A percentile compares a stretch with the other conserved stretches of the same genome.
Evolutionary conservation across 2,888 invertebrate genomes (phyloP).

Genomic region (Aleiodes testaceus): DNA sequence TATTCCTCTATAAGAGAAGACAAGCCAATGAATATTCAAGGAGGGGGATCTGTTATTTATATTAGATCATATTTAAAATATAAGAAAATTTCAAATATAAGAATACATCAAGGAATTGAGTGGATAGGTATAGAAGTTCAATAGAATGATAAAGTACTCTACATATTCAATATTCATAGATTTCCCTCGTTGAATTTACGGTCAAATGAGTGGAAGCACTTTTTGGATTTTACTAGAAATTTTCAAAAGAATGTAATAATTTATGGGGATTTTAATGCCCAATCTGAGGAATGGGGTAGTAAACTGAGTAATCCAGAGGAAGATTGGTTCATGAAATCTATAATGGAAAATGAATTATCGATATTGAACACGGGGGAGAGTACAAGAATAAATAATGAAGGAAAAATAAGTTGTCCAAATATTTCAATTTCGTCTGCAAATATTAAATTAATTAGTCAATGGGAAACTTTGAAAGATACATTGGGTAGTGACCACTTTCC

Average conservation of each 20-base stretch:
- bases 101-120: neutral
- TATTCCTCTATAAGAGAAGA: neutral
- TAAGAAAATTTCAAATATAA: neutral
- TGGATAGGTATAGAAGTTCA: neutral
- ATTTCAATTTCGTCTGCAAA: neutral
- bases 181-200: neutral
- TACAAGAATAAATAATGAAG: neutral
- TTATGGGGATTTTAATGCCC: neutral
- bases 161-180: neutral
- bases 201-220: neutral
- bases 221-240: neutral
- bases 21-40: neutral
- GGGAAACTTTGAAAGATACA: neutral
- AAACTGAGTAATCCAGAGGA: neutral
- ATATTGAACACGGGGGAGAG: neutral
- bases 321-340: too few relatives aligned
- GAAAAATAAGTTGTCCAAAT: constrained; percentile 5
- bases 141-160: neutral
- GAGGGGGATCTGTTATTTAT: neutral
- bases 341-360: too few relatives aligned
- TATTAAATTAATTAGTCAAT: neutral
- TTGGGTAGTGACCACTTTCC: neutral
- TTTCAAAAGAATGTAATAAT: neutral
- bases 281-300: neutral
- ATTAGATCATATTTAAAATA: neutral